phyloP scores from a whole-genome alignment of 2,888 invertebrate species.

The Incurvaria masculella region DNA sequence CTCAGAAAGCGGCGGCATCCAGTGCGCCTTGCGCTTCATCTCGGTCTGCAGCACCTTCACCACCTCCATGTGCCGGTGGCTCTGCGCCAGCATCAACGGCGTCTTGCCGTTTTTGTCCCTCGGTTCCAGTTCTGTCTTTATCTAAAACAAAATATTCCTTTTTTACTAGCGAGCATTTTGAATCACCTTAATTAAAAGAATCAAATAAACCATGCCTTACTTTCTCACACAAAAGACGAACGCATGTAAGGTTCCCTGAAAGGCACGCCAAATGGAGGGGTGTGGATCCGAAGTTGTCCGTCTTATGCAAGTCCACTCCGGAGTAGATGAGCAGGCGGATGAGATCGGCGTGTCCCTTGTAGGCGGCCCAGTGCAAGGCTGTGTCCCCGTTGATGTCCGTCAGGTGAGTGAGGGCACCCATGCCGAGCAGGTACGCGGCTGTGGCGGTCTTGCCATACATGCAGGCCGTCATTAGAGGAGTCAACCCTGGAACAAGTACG shows the following conservation, averaged over 20 bases:
- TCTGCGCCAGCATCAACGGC: constrained; percentile 84
- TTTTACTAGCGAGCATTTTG: constrained; percentile 3
- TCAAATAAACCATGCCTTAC: constrained; percentile 29
- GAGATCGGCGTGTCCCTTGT: constrained; percentile 87
- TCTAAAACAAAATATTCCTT: constrained; percentile 39
- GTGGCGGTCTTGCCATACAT: constrained; percentile 92
- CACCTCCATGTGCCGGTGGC: constrained; percentile 82
- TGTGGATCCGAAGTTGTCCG: constrained; percentile 90
- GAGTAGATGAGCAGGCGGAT: constrained; percentile 87
- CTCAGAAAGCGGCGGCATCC: constrained; percentile 86
- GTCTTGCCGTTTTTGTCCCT: constrained; percentile 92
- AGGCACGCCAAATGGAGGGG: constrained; percentile 87
- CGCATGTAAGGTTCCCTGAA: constrained; percentile 84
- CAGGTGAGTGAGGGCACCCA: constrained; percentile 81
- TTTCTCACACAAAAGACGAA: constrained; percentile 85
- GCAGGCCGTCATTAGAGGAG: constrained; percentile 88
- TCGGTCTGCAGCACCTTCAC: constrained; percentile 78
- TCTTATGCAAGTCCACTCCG: constrained; percentile 84
- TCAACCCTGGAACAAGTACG: constrained; percentile 52
- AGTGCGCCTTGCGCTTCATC: constrained; percentile 76
- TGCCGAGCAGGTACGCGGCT: constrained; percentile 85
- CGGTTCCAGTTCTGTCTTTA: constrained; percentile 82
- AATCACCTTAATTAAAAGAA: not conserved
- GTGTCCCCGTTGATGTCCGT: constrained; percentile 93
- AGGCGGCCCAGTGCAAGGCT: constrained; percentile 92